Evolutionary conservation across 92 coral and sea anemone genomes (phyloP).

Genomic region (Actinernus sp.): DNA sequence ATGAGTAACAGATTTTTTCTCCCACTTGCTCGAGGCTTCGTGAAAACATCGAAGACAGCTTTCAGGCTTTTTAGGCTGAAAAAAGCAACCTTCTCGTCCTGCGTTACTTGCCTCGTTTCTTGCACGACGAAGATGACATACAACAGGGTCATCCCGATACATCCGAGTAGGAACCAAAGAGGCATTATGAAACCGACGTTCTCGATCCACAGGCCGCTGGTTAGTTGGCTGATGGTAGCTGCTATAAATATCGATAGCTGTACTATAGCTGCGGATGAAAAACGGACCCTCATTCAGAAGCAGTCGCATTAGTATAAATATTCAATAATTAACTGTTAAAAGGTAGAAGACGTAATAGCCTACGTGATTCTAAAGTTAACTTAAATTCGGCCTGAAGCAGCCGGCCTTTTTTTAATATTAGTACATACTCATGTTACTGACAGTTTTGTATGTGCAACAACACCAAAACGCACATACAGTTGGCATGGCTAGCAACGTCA

Average conservation of each 20-base stretch:
- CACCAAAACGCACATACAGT: too few species aligned
- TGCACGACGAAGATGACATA: constrained; percentile 71
- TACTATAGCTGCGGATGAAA: constrained; percentile 66
- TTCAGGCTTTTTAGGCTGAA: constrained; percentile 23
- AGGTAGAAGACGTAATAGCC: too few species aligned
- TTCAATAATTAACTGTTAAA: too few species aligned
- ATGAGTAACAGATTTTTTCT: constrained; percentile 52
- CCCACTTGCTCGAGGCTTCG: constrained; percentile 29
- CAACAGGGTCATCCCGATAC: constrained; percentile 22
- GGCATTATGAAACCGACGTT: constrained; percentile 81
- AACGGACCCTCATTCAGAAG: too few species aligned
- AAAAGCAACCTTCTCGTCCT: constrained; percentile 17
- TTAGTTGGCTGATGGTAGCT: constrained; percentile 82
- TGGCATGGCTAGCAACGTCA: too few species aligned
- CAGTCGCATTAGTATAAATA: too few species aligned
- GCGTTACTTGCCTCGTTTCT: constrained; percentile 27
- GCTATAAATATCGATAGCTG: constrained; percentile 73
- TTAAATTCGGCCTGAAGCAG: too few species aligned
- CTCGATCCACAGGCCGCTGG: constrained; percentile 93
- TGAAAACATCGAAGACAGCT: constrained; percentile 14
- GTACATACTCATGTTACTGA: too few species aligned
- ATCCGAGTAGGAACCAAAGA: constrained; percentile 70
- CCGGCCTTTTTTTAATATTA: too few species aligned
- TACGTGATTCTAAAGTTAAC: too few species aligned
- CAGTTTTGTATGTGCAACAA: too few species aligned